Base-by-base conservation (phyloP, 1,140 invertebrate genomes). In the Harpegnathos saltator region DNA sequence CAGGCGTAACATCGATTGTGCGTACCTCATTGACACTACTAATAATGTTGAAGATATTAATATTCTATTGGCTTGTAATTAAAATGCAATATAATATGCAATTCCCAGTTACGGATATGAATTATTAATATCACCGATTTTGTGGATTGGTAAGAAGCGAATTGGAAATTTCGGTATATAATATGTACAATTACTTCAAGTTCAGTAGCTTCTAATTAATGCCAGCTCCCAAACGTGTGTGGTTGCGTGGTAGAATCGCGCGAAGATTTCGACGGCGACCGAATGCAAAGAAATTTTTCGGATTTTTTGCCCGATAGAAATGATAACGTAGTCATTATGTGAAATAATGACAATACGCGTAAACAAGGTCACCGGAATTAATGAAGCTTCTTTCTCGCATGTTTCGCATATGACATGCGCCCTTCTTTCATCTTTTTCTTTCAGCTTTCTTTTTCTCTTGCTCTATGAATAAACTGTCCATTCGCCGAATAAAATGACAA, bases 311-410 rank as follows among this genome's bases (percentile, higher is more conserved):
- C 4, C 12, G 38, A 50, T 62, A 50, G 48, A 63, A 50, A 63
- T 63, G n/a, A 3, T 22, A 29, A 63, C 14, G 58, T 29, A 50
- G 4, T 61, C 24, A 26, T 68, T 12, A 38, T 62, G 59, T 9
- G 29, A 80, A 22, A 0, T 14, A 29, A 17, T 38, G 33, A 77
- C 11, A 14, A 12, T 7, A 4, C 3, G n/a, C 33, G 17, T 59
- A 85, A n/a, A 86, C 48, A 19, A 48, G 75, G 75, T 73, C 33
- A 52, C 3, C n/a, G 59, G 66, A 62, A 85, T 84, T 80, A 85
- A 85, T 29, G 26, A 59, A 44, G 22, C 17, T 78, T 54, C 19
- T 14, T 61, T 17, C 9, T 68, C 14, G 48, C 9, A 14, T 12
- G 29, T 22, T 17, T 48, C 24, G 22, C n/a, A 12, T 61, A 4